Conservation (phyloP, 2,797 vertebrate genomes). For the Aselliscus stoliczkanus region DNA sequence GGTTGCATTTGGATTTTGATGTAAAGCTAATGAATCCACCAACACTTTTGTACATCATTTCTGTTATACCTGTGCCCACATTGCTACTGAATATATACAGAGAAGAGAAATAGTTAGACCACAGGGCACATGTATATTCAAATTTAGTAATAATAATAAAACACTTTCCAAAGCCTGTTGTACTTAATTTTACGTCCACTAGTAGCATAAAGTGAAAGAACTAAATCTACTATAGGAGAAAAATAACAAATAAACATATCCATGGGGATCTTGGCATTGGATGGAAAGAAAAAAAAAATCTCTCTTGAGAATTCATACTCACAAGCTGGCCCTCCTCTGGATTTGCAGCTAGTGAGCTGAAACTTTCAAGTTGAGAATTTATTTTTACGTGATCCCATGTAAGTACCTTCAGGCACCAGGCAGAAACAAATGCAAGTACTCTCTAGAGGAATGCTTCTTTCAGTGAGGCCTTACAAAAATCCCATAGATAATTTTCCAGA, state of each 20-base stretch:
- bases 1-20: neutral
- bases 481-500: slow-evolving; percentile 18
- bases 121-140: neutral
- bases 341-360: slow-evolving; percentile 46
- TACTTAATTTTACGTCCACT: neutral
- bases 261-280: neutral
- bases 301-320: slow-evolving; percentile 42
- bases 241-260: neutral
- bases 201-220: neutral
- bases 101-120: neutral
- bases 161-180: neutral
- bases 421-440: slow-evolving; percentile 42
- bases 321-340: neutral
- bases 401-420: slow-evolving; percentile 39
- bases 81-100: neutral
- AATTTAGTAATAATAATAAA: slow-evolving; percentile 14
- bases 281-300: slow-evolving; percentile 14
- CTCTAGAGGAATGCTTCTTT: slow-evolving; percentile 33
- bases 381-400: slow-evolving; percentile 54
- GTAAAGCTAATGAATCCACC: neutral
- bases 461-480: neutral
- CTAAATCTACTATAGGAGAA: neutral
- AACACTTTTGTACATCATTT: neutral
- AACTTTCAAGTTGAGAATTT: slow-evolving; percentile 59
- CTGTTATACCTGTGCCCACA: neutral